These are phyloP conservation scores for Corythaixoides concolor DNA, from an alignment of 2,113 vertebrate species.

Conservation along the genomic window DNA sequence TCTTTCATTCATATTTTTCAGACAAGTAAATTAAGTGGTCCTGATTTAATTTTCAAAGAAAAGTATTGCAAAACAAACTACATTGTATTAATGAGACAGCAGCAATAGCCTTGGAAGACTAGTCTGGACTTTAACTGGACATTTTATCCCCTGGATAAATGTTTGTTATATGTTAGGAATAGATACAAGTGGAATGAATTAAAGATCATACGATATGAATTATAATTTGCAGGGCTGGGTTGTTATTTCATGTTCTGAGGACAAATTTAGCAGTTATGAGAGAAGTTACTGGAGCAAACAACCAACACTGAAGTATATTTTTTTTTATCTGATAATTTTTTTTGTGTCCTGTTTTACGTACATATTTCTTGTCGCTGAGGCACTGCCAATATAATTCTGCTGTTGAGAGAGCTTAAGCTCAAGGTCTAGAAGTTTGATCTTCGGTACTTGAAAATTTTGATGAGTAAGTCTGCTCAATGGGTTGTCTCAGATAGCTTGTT, in stretches of 20 bases:
- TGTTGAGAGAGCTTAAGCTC: neutral
- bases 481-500: neutral
- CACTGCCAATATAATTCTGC: neutral
- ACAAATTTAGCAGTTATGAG: neutral
- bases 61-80: neutral
- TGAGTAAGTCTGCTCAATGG: neutral
- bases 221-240: neutral
- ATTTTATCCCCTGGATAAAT: neutral
- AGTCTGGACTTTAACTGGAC: neutral
- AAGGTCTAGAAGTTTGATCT: neutral
- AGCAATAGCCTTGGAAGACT: neutral
- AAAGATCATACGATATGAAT: neutral
- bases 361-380: neutral
- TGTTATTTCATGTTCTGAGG: neutral
- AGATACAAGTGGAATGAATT: neutral
- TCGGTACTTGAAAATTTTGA: neutral
- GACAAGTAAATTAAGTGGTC: neutral
- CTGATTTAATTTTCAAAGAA: neutral
- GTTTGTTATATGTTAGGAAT: neutral
- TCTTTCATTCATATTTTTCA: neutral
- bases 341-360: neutral
- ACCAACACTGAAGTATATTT: neutral
- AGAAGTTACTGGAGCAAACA: neutral
- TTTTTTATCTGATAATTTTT: neutral
- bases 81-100: neutral